Percentiles rank a stretch among this genome's conserved stretches.
Conservation (phyloP, 2,888 invertebrate genomes). For the Cyaniris semiargus region DNA sequence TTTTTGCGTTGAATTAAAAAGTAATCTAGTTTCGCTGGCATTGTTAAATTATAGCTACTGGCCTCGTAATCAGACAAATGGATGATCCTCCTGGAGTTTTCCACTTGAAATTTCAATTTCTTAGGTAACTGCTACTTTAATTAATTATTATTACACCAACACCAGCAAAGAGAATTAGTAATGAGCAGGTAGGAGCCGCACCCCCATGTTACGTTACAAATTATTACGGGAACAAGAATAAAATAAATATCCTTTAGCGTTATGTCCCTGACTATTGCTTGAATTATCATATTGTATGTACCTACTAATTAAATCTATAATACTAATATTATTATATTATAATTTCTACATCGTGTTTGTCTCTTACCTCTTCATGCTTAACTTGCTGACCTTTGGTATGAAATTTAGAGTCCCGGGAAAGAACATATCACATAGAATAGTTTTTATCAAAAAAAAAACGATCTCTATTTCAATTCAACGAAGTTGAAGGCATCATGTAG, state of each 20-base stretch:
- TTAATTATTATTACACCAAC: neutral
- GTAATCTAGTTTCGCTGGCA: neutral
- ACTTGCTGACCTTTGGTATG: no score
- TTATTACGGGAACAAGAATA: neutral
- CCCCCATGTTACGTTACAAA: neutral
- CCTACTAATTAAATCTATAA: no score
- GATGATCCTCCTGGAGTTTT: constrained; percentile 1
- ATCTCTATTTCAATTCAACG: no score
- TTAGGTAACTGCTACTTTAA: neutral
- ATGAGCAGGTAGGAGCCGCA: neutral
- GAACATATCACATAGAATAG: no score
- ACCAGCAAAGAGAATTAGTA: neutral
- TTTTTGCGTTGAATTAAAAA: neutral
- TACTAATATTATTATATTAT: no score
- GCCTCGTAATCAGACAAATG: constrained; percentile 11
- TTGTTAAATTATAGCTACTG: neutral
- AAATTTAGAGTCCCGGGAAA: no score
- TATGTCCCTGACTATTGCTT: neutral
- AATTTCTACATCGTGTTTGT: no score
- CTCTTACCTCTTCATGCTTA: no score
- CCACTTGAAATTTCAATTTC: constrained; percentile 11
- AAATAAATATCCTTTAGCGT: neutral
- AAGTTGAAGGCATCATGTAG: no score
- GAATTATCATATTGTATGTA: neutral
- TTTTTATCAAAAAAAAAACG: no score